These are phyloP conservation scores for Morpho achilles DNA, from an alignment of 2,888 invertebrate genomes.

Conservation along the genomic window DNA sequence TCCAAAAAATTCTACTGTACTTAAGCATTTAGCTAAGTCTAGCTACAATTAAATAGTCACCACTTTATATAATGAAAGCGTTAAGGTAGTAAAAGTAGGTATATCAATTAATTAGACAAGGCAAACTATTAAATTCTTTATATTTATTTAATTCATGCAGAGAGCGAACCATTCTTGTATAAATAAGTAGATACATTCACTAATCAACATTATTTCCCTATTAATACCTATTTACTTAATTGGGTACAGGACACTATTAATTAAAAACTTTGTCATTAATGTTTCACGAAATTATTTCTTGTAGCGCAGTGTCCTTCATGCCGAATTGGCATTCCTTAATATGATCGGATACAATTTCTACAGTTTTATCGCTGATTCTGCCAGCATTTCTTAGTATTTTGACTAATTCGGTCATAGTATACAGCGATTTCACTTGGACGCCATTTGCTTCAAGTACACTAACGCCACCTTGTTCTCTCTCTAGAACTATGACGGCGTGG, in stretches of 20 bases:
- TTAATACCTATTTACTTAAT: no score
- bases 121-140: background rate
- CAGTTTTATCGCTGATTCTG: constrained; percentile 77
- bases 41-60: no score
- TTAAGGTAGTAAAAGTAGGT: no score
- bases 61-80: no score
- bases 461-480: constrained; percentile 94
- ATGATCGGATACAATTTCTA: constrained; percentile 56
- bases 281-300: constrained; percentile 2
- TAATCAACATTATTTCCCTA: no score
- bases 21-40: no score
- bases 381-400: constrained; percentile 80
- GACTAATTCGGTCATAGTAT: constrained; percentile 83
- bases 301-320: constrained; percentile 40
- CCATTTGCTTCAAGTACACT: constrained; percentile 85
- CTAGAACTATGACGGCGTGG: constrained; percentile 93
- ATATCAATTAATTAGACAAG: background rate
- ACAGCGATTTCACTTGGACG: constrained; percentile 83
- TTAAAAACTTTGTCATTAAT: background rate
- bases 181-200: no score
- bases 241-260: background rate
- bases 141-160: background rate
- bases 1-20: no score
- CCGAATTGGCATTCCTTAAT: constrained; percentile 62
- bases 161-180: background rate